A percentile compares a stretch with the other conserved stretches of the same genome.
These are phyloP conservation scores for Rhadina sibilatrix DNA, from an alignment of 2,113 vertebrate genomes.

Conservation along the genomic window DNA sequence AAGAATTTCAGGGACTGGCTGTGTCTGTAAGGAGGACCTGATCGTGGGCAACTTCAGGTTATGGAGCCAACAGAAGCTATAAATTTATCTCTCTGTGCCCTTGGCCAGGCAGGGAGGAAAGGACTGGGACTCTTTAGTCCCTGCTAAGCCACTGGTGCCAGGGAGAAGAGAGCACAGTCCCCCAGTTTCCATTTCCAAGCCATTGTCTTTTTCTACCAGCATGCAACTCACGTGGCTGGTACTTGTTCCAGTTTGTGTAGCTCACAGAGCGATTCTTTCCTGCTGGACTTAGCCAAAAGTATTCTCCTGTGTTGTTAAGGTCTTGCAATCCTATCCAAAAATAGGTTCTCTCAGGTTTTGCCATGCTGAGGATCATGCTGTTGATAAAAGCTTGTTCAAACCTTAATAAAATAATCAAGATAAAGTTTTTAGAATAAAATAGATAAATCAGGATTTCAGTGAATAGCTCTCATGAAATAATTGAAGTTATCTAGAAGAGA, in stretches of 20 bases:
- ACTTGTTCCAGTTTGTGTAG: slow-evolving; percentile 89
- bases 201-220: background rate
- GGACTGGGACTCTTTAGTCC: background rate
- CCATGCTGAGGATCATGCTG: slow-evolving; percentile 80
- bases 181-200: too few species aligned
- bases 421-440: slow-evolving; percentile 34
- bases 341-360: slow-evolving; percentile 68
- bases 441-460: background rate
- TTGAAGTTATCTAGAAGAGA: background rate
- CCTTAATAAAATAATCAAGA: slow-evolving; percentile 71
- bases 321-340: slow-evolving; percentile 91
- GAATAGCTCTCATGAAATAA: background rate
- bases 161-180: background rate
- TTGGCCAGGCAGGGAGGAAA: background rate
- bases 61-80: background rate
- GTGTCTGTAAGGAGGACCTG: background rate
- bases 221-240: slow-evolving; percentile 85
- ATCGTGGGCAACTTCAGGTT: background rate
- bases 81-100: background rate
- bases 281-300: slow-evolving; percentile 78
- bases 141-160: background rate
- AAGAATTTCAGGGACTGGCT: background rate
- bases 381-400: slow-evolving; percentile 94
- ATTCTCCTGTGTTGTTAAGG: slow-evolving; percentile 78
- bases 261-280: slow-evolving; percentile 54